These are phyloP conservation scores for Heliconius ismenius DNA, from an alignment of 2,888 invertebrate species.

Conservation along the genomic window DNA sequence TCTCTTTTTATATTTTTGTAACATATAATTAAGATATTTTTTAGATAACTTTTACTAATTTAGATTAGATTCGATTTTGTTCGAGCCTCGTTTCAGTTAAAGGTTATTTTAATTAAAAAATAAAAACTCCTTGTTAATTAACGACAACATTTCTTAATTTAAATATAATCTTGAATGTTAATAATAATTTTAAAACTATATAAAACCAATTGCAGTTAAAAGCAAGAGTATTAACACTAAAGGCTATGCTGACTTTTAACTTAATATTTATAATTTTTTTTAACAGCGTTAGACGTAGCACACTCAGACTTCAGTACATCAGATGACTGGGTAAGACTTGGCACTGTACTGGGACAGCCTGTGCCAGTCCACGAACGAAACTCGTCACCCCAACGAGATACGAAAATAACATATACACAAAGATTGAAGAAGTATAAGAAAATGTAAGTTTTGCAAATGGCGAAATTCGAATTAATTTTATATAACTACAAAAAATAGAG, in stretches of 20 bases:
- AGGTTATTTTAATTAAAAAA: neutral
- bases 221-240: no score
- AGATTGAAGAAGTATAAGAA: constrained; percentile 73
- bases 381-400: constrained; percentile 56
- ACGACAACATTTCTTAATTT: no score
- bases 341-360: constrained; percentile 66
- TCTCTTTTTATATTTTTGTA: constrained; percentile 26
- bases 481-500: neutral
- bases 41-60: neutral
- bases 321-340: constrained; percentile 74
- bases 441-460: constrained; percentile 60
- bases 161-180: no score
- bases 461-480: neutral
- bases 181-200: neutral
- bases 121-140: neutral
- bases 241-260: no score
- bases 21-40: neutral
- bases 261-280: neutral
- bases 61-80: neutral
- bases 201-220: neutral
- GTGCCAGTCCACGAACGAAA: constrained; percentile 56
- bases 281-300: constrained; percentile 67
- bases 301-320: constrained; percentile 73
- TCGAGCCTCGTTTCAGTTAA: no score
- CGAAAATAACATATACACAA: constrained; percentile 62